Conservation (phyloP, 2,113 vertebrate genomes). For the Turdus rufiventris region DNA sequence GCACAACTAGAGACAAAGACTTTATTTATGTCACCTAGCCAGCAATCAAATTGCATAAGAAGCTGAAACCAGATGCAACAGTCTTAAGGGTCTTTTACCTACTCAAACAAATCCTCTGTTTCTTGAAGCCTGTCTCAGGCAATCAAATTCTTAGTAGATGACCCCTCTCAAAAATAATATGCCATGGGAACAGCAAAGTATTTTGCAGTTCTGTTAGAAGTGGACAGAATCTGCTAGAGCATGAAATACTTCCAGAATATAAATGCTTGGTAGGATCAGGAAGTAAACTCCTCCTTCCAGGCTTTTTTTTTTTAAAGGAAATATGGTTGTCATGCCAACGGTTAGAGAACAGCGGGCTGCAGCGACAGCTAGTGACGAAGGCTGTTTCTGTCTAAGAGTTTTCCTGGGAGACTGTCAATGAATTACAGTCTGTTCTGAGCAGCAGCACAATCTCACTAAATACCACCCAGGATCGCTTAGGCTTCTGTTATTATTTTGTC, state of each 20-base stretch:
- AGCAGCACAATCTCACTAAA: background rate
- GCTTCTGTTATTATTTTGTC: background rate
- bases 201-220: background rate
- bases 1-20: background rate
- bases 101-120: background rate
- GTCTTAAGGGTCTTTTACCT: background rate
- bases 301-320: background rate
- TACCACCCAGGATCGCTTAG: background rate
- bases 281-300: background rate
- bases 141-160: background rate
- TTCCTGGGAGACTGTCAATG: background rate
- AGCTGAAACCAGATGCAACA: background rate
- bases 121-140: background rate
- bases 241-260: background rate
- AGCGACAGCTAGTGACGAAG: constrained; percentile 55
- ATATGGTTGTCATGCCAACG: constrained; percentile 27
- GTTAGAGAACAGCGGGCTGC: background rate
- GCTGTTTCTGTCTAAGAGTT: rapidly evolving
- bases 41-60: background rate
- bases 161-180: background rate
- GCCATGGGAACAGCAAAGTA: background rate
- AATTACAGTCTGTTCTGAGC: background rate
- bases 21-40: background rate
- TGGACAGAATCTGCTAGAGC: background rate
- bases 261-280: background rate